Conservation (phyloP, 2,797 vertebrate genomes). For the Cirrhinus mrigala region DNA sequence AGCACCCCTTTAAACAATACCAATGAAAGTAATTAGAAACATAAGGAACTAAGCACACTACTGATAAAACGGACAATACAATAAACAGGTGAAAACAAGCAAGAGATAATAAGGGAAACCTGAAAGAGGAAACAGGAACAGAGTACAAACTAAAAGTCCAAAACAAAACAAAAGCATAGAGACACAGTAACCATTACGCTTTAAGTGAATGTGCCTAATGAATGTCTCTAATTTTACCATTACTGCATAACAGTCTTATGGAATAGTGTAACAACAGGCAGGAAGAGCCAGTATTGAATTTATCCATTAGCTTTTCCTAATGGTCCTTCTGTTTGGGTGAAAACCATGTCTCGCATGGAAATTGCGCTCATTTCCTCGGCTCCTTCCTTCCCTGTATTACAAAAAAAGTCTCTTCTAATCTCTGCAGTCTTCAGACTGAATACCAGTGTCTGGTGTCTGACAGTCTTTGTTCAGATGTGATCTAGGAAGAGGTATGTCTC, state of each 20-base stretch:
- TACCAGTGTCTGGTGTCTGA: neutral
- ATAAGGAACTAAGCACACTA: neutral
- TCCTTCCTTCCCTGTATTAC: conserved; percentile 48
- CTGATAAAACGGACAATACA: neutral
- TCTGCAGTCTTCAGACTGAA: neutral
- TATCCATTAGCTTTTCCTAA: conserved; percentile 45
- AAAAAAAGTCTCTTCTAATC: conserved; percentile 18
- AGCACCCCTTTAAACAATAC: neutral
- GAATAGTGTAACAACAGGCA: conserved; percentile 21
- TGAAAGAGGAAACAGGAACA: neutral
- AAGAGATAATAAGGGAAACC: neutral
- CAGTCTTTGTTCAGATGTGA: neutral
- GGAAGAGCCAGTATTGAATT: conserved; percentile 14
- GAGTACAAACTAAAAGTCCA: neutral
- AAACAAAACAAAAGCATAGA: neutral
- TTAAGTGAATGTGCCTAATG: neutral
- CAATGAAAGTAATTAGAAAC: neutral
- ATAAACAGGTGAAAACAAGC: neutral
- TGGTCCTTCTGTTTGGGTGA: conserved; percentile 28
- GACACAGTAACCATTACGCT: neutral
- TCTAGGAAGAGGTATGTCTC: neutral
- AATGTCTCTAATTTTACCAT: neutral
- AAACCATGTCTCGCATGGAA: neutral
- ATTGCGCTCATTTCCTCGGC: conserved; percentile 47
- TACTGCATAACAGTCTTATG: neutral